A percentile compares a stretch with the other conserved stretches of the same genome.
These are phyloP conservation scores for Apotomis betuletana DNA, from an alignment of 2,888 invertebrate genomes.

Conservation along the genomic window DNA sequence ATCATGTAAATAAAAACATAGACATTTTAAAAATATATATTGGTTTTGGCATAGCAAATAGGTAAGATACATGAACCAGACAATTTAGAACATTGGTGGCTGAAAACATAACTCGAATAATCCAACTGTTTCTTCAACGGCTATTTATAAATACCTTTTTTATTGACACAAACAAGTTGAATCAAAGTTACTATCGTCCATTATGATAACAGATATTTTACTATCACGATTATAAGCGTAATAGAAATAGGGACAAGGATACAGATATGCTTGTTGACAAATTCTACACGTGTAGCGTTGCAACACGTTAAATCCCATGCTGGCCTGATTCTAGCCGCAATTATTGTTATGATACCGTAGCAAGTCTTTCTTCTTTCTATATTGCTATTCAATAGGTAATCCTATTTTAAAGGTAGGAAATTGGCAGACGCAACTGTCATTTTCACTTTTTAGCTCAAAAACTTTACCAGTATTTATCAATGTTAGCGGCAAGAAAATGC, in stretches of 20 bases:
- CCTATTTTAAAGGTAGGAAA: too few species aligned
- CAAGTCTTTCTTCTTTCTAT: not conserved
- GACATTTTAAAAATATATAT: too few species aligned
- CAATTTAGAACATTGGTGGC: too few species aligned
- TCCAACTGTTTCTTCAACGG: too few species aligned
- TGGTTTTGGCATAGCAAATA: too few species aligned
- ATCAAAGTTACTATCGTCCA: constrained; percentile 42
- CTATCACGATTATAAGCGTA: constrained; percentile 79
- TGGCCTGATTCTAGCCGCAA: constrained; percentile 45
- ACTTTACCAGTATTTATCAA: too few species aligned
- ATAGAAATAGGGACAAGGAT: constrained; percentile 81
- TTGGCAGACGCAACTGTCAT: not conserved
- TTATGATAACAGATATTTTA: constrained; percentile 74
- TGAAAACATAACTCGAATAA: too few species aligned
- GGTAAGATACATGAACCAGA: too few species aligned
- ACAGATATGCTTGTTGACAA: constrained; percentile 70
- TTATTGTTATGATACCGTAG: constrained; percentile 1
- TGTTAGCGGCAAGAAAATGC: not conserved
- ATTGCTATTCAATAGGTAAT: not conserved
- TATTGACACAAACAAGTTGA: constrained; percentile 24
- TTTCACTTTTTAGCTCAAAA: not conserved
- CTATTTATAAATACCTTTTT: not conserved
- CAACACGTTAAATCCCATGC: constrained; percentile 57
- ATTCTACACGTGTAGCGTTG: constrained; percentile 74
- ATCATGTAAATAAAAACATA: too few species aligned